Evolutionary conservation across 2,113 vertebrate species (phyloP).

Genomic region (Otus sunia): DNA sequence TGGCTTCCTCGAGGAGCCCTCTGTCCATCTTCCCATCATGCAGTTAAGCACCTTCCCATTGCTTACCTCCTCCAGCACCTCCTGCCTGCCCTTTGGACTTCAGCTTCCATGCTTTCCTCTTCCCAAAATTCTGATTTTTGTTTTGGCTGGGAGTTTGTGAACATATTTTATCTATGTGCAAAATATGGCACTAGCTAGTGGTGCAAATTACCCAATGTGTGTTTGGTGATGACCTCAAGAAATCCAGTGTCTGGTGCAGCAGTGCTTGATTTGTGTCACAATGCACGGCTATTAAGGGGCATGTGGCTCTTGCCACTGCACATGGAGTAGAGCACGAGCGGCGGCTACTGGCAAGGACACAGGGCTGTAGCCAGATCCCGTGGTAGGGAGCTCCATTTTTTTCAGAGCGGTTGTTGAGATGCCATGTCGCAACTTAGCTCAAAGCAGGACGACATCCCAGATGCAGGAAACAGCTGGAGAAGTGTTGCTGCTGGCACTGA

Average conservation of each 20-base stretch:
- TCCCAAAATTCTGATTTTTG: not conserved
- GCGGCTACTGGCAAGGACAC: accelerated
- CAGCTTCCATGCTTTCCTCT: not conserved
- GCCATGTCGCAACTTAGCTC: not conserved
- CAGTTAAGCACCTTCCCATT: not conserved
- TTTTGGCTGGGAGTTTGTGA: not conserved
- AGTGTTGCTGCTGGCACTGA: not conserved
- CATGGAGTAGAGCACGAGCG: accelerated
- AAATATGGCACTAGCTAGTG: not conserved
- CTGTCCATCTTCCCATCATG: not conserved
- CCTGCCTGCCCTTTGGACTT: not conserved
- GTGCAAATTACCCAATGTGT: not conserved
- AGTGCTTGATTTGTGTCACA: not conserved
- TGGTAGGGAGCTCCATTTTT: not conserved
- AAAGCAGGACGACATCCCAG: not conserved
- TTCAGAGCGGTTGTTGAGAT: not conserved
- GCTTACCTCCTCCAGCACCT: not conserved
- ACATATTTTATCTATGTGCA: not conserved
- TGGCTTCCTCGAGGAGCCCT: not conserved
- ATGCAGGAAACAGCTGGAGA: not conserved
- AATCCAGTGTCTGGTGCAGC: accelerated
- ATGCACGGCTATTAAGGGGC: accelerated
- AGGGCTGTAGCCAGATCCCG: not conserved
- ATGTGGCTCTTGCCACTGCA: accelerated
- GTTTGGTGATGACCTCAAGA: not conserved